A percentile compares a stretch with the other conserved stretches of the same genome.
These are phyloP conservation scores for Ophthalmotilapia sp. DNA, from an alignment of 2,113 vertebrate genomes.

Conservation along the genomic window DNA sequence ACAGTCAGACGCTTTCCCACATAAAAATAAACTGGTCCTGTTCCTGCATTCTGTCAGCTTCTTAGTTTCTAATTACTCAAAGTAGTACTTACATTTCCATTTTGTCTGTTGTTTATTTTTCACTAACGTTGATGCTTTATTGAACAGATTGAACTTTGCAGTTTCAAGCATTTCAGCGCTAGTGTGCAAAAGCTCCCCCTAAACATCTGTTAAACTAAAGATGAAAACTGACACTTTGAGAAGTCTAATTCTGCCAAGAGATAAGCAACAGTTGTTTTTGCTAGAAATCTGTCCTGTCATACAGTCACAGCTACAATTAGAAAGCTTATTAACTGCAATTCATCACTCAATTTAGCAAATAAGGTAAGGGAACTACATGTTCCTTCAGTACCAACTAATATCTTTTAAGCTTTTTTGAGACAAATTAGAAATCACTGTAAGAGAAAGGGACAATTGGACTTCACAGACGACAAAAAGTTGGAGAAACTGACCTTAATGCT, in stretches of 20 bases:
- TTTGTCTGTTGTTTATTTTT: neutral
- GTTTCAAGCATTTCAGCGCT: neutral
- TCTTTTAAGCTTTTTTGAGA: neutral
- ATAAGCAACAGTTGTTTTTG: neutral
- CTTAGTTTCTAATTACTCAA: neutral
- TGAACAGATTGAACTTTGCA: neutral
- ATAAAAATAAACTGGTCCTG: neutral
- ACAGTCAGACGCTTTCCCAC: neutral
- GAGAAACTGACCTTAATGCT: neutral
- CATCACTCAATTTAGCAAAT: neutral
- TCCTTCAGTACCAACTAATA: neutral
- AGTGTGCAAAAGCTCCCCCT: neutral
- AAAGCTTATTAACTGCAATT: neutral
- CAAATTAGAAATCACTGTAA: neutral
- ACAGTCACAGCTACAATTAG: neutral
- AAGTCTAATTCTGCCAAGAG: neutral
- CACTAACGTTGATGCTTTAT: neutral
- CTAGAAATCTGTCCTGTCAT: neutral
- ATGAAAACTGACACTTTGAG: neutral
- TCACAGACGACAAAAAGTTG: neutral
- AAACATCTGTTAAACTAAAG: neutral
- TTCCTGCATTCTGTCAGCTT: neutral
- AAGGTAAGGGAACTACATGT: neutral
- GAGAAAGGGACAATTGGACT: neutral
- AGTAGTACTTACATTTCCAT: neutral